Percentiles rank a stretch among this genome's conserved stretches.
Evolutionary conservation across 2,888 invertebrate species (phyloP).

Genomic region (Idaea aversata): DNA sequence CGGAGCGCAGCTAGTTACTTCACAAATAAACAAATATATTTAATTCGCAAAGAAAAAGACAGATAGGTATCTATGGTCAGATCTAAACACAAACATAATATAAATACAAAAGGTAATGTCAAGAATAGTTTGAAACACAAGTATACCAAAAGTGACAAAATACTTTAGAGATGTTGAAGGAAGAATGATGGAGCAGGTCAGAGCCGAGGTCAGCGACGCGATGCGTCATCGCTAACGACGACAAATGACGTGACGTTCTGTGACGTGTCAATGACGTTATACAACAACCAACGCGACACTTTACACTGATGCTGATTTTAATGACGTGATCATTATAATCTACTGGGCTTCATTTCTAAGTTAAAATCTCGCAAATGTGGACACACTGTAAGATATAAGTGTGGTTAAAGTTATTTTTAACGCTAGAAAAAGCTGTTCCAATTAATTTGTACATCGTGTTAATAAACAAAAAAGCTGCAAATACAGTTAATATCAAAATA

Average conservation of each 20-base stretch:
- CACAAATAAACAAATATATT: too few species aligned
- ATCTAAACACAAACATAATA: neutral
- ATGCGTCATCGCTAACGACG: constrained; percentile 79
- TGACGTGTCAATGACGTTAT: constrained; percentile 41
- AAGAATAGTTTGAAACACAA: constrained; percentile 5
- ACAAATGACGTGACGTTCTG: constrained; percentile 73
- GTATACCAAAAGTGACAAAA: constrained; percentile 19
- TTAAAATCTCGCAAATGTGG: too few species aligned
- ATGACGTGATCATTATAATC: neutral
- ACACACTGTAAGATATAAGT: too few species aligned
- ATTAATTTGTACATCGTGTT: too few species aligned
- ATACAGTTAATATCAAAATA: too few species aligned
- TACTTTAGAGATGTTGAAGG: constrained; percentile 46
- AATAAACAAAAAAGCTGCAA: too few species aligned
- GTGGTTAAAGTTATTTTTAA: too few species aligned
- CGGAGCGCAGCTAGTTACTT: too few species aligned
- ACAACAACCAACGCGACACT: constrained; percentile 12
- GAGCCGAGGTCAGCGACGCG: constrained; percentile 65
- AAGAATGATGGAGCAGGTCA: constrained; percentile 74
- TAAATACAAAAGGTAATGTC: neutral
- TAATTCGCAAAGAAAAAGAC: too few species aligned
- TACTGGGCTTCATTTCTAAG: too few species aligned
- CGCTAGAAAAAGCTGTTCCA: too few species aligned
- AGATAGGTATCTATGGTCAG: neutral
- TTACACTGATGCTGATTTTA: neutral